A percentile compares a stretch with the other conserved stretches of the same genome.
Evolutionary conservation across 2,888 invertebrate species (phyloP).

Genomic region (Agriopis aurantiaria): DNA sequence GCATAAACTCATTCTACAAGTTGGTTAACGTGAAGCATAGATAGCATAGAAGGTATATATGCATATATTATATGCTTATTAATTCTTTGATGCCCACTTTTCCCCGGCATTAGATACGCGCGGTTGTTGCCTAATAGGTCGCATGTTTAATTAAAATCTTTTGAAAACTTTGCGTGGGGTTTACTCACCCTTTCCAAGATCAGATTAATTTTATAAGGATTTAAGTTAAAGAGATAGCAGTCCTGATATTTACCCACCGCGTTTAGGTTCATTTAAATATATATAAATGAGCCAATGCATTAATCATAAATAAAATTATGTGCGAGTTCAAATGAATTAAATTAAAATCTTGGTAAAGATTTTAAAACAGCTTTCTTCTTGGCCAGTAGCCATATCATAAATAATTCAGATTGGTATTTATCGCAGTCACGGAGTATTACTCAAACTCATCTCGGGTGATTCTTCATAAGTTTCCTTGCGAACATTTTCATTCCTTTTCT

Average conservation of each 20-base stretch:
- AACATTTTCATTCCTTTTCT: constrained; percentile 30
- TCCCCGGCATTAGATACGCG: constrained; percentile 18
- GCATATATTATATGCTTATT: constrained; percentile 6
- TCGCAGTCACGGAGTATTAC: constrained; percentile 17
- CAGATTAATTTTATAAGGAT: constrained; percentile 38
- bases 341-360: constrained; percentile 4
- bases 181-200: constrained; percentile 34
- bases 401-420: constrained; percentile 24
- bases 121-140: constrained; percentile 26
- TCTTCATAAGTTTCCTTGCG: constrained; percentile 33
- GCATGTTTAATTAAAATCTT: constrained; percentile 46
- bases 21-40: constrained; percentile 22
- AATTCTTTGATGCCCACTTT: constrained; percentile 12
- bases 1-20: constrained; percentile 42
- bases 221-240: constrained; percentile 20
- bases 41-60: background rate
- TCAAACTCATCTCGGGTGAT: constrained; percentile 31
- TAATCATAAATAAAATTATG: constrained; percentile 15
- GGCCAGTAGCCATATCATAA: constrained; percentile 5
- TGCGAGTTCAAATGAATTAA: constrained; percentile 1
- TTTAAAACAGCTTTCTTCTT: constrained; percentile 3
- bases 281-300: background rate
- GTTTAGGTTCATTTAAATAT: background rate
- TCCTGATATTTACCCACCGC: constrained; percentile 3
- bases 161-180: constrained; percentile 39